Conservation (phyloP, 2,797 vertebrate species). For the Sebastolobus alascanus region DNA sequence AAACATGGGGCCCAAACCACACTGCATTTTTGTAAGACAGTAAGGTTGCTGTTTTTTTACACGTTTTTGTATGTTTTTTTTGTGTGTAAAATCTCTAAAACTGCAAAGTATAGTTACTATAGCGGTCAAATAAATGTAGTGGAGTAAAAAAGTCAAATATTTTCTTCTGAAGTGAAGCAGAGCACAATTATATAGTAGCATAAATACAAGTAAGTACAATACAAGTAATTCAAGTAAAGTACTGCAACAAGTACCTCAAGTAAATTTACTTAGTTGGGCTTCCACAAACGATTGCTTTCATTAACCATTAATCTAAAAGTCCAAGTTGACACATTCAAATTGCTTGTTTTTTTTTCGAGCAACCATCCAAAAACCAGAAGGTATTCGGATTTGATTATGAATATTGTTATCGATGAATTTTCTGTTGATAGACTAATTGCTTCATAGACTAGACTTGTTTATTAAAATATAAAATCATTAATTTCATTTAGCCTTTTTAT, state of each 20-base stretch:
- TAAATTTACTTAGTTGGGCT: neutral
- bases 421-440: neutral
- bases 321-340: neutral
- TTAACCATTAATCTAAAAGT: neutral
- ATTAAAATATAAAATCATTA: neutral
- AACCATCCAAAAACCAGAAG: neutral
- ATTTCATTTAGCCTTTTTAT: no score
- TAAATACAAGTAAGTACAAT: neutral
- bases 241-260: neutral
- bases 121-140: neutral
- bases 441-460: neutral
- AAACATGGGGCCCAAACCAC: neutral
- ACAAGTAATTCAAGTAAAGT: neutral
- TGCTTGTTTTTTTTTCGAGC: neutral
- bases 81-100: neutral
- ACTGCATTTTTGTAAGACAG: neutral
- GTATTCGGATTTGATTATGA: neutral
- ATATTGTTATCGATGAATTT: neutral
- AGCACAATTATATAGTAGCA: neutral
- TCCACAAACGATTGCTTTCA: rapidly evolving
- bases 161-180: neutral
- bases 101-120: neutral
- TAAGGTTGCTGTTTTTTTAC: neutral
- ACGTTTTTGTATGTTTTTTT: neutral
- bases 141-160: neutral